Base-by-base conservation (phyloP, 2,113 vertebrate species). In the Ptilorrhoa leucosticta region DNA sequence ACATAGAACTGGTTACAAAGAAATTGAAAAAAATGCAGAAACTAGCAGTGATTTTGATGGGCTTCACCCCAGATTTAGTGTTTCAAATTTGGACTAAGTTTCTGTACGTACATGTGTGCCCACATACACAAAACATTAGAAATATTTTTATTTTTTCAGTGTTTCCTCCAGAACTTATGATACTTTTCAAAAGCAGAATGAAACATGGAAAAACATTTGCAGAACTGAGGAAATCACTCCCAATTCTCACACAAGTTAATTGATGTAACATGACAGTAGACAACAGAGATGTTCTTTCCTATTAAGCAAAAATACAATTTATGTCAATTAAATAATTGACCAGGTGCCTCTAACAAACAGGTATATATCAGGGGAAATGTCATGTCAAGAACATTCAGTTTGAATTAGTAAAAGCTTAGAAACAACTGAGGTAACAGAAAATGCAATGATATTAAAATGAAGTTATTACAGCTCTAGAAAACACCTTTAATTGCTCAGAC, bases 291-390 rank as follows among this genome's bases (percentile, higher is more conserved):
- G 68, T 83, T 95, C 39, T 71, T 90, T 94, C 64, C 13, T 68
- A 83, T 91, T 96, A 94, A 63, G 42, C 65, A 47, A 82, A 76
- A 71, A 64, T 68, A 81, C 5, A 47, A 28, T 10, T 91, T 88
- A 66, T 31, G 63, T 71, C 77, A 93, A 68, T 61, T 95, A 87
- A 94, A 91, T 93, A 93, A 80, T 85, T 94, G 66, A 87, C 76
- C 70, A 91, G 57, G 37, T 83, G 18, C 30, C 47, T 94, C 48
- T 75, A 88, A 91, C 40, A 87, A 94, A 54, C 68, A 93, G 70
- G 75, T 89, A 15, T 35, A 18, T 33, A 40, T 80, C n/a, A 83
- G 60, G 51, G 68, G 48, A 96, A 92, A 94, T 81, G 88, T 77
- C 71, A 78, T 53, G 60, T 83, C 64, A 86, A 63, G 47, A 91